Conservation (phyloP, 2,888 invertebrate species). For the Leucophora obtusa region DNA sequence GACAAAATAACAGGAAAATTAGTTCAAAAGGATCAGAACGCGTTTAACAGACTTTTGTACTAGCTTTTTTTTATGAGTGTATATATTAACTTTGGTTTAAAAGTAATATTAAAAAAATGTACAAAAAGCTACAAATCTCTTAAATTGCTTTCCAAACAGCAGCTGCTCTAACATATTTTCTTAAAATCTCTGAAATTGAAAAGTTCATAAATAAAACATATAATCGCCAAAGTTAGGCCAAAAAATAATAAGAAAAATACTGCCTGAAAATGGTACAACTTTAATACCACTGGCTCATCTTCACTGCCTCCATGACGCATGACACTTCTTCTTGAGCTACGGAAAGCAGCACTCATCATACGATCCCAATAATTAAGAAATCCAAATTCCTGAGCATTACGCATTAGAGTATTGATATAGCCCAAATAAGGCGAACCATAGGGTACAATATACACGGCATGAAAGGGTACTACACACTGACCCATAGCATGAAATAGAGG, state of each 20-base stretch:
- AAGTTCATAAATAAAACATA: slow-evolving; percentile 69
- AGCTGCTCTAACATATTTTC: not conserved
- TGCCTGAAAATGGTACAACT: slow-evolving; percentile 73
- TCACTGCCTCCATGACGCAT: slow-evolving; percentile 59
- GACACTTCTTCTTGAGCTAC: slow-evolving; percentile 68
- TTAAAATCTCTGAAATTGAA: slow-evolving; percentile 44
- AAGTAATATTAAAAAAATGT: no score
- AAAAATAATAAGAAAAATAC: slow-evolving; percentile 73
- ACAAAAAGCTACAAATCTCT: no score
- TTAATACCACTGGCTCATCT: slow-evolving; percentile 72
- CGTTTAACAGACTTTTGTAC: no score
- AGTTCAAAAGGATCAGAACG: no score
- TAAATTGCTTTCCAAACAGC: no score
- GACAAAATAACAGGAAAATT: no score
- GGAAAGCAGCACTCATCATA: slow-evolving; percentile 71
- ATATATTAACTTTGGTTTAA: no score
- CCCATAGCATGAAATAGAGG: slow-evolving; percentile 79
- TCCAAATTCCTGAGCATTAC: slow-evolving; percentile 80
- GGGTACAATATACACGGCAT: slow-evolving; percentile 81
- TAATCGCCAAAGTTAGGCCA: slow-evolving; percentile 69
- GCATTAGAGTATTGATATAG: slow-evolving; percentile 79
- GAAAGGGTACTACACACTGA: slow-evolving; percentile 81
- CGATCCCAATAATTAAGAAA: slow-evolving; percentile 78
- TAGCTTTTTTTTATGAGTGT: no score
- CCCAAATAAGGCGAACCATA: slow-evolving; percentile 82